Evolutionary conservation across 2,113 vertebrate species (phyloP), one percentile per base, ranked within the genome.

Genomic region (Rhabdornis inornatus): DNA sequence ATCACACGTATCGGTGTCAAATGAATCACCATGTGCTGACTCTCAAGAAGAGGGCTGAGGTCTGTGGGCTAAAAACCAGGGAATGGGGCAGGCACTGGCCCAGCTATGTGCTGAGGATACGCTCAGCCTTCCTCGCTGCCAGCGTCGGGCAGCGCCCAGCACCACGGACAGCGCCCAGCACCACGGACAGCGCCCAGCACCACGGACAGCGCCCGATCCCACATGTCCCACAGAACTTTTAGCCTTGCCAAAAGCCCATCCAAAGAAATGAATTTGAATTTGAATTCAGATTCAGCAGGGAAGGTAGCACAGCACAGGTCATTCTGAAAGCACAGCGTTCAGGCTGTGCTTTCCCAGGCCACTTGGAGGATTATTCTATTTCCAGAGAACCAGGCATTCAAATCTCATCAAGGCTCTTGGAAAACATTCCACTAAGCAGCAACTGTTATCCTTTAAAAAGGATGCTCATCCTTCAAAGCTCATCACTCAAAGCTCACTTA

Each of bases 181-280:
- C 61, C 4, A 1, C 1, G n/a, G 66, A 80, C 53, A 85, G 76
- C 12, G 3, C 15, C 3, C 5, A 1, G 30, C 13, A 8, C 47
- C 4, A 1, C 0, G 19, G 60, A 25, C 30, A 20, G 39, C 31
- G 13, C 17, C 9, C 30, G 0, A 3, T 3, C 7, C 13, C 1
- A 1, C 28, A n/a, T 1, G 0, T 8, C 45, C 37, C 0, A 0
- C 10, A 4, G 3, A 3, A 17, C 28, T 60, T 37, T 15, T 25
- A 45, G 9, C 11, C 5, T 45, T 6, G 7, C 30, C 13, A n/a
- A 74, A 74, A 27, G 15, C 15, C 20, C 3, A 1, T 5, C 31
- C n/a, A 27, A 40, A 79, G 5, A 86, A 80, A 64, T 1, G 23
- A 9, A 42, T 81, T 39, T 1, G 23, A 9, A 42, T 81, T 39